Percentiles rank a stretch among this genome's conserved stretches.
These are phyloP conservation scores for Dromas ardeola DNA, from an alignment of 2,113 vertebrate species.

Conservation along the genomic window DNA sequence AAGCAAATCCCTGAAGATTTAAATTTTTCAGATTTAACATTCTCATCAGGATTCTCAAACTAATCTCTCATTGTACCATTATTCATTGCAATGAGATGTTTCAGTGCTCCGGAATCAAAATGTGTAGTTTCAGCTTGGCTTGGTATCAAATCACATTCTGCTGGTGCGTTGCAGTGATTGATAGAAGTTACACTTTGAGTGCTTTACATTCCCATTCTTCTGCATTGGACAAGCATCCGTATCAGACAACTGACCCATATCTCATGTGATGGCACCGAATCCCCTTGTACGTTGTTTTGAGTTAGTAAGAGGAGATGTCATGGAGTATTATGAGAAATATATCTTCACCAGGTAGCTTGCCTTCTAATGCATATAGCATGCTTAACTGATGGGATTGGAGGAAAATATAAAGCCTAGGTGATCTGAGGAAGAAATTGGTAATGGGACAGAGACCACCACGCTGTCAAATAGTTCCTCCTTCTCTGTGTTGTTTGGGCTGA, in stretches of 20 bases:
- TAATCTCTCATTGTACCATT: conserved; percentile 3
- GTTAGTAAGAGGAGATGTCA: background rate
- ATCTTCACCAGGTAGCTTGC: background rate
- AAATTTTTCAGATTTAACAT: background rate
- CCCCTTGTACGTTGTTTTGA: background rate
- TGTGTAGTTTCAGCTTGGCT: conserved; percentile 36
- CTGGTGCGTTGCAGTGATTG: background rate
- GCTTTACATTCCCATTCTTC: background rate
- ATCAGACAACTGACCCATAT: background rate
- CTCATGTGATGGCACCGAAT: background rate
- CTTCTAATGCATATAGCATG: rapidly evolving
- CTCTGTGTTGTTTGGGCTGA: background rate
- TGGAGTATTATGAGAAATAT: background rate
- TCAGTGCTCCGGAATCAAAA: conserved; percentile 27
- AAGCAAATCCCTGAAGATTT: background rate
- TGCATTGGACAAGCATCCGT: background rate
- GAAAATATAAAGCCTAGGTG: background rate
- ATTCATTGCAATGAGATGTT: conserved; percentile 34
- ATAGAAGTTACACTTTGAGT: background rate
- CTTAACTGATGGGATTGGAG: background rate
- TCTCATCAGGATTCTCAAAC: background rate
- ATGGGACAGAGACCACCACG: background rate
- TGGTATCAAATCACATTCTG: conserved; percentile 12
- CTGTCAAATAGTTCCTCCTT: background rate
- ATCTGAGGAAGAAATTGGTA: background rate